Conservation (phyloP, 2,113 vertebrate species). For the Pontoporia blainvillei region DNA sequence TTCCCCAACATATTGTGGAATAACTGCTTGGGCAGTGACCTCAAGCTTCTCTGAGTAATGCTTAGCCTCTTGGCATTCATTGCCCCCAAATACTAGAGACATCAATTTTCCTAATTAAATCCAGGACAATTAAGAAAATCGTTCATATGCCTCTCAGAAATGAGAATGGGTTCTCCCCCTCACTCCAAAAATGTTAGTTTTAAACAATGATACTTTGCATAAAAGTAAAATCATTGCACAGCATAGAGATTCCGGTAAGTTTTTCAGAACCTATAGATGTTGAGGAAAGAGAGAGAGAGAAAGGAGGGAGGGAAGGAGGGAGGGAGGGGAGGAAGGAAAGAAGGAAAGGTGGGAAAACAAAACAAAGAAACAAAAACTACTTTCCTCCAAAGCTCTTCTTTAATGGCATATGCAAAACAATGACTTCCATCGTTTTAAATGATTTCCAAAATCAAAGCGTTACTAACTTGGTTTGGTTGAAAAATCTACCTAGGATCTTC, state of each 20-base stretch:
- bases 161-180: slow-evolving; percentile 47
- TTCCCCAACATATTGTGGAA: slow-evolving; percentile 52
- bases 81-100: slow-evolving; percentile 51
- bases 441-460: neutral
- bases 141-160: slow-evolving; percentile 66
- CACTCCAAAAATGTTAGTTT: slow-evolving; percentile 22
- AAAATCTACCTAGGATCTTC: neutral
- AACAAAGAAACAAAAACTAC: neutral
- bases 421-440: neutral
- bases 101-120: slow-evolving; percentile 69
- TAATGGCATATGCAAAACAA: neutral
- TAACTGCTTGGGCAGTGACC: slow-evolving; percentile 47
- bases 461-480: neutral
- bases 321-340: too few species aligned
- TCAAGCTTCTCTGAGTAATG: slow-evolving; percentile 31
- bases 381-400: neutral
- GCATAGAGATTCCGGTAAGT: slow-evolving; percentile 26
- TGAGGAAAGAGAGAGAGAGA: too few species aligned
- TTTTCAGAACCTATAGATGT: neutral
- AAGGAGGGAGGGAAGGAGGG: neutral
- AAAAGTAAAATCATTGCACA: slow-evolving; percentile 25
- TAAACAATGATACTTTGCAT: slow-evolving; percentile 21
- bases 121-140: slow-evolving; percentile 61
- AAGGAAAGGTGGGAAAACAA: neutral
- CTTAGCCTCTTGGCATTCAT: slow-evolving; percentile 49